Percentiles rank a stretch among this genome's conserved stretches.
Evolutionary conservation across 2,113 vertebrate genomes (phyloP).

Genomic region (Maccullochella peelii): DNA sequence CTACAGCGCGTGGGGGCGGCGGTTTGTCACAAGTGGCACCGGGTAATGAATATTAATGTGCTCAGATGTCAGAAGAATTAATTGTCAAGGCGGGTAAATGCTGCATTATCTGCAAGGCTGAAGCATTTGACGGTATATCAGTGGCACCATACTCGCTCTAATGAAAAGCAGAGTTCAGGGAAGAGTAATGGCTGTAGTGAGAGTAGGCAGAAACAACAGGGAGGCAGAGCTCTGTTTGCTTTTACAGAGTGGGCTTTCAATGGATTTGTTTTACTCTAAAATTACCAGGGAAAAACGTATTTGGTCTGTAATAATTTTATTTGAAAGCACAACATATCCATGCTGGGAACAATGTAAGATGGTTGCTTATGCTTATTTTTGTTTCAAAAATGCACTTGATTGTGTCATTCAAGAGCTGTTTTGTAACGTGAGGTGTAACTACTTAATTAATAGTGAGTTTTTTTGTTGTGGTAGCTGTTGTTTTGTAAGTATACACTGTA

Average conservation of each 20-base stretch:
- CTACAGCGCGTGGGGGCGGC: constrained; percentile 52
- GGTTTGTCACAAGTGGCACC: constrained; percentile 84
- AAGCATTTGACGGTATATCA: constrained; percentile 84
- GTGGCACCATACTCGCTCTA: constrained; percentile 78
- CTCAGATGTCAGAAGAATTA: constrained; percentile 86
- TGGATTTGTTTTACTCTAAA: constrained; percentile 33
- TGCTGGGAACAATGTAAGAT: background rate
- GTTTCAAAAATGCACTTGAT: constrained; percentile 20
- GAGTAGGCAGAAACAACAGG: constrained; percentile 66
- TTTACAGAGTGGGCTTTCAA: constrained; percentile 16
- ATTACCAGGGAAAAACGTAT: background rate
- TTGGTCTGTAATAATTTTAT: background rate
- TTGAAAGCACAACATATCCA: background rate
- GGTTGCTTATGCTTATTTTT: background rate
- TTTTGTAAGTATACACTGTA: background rate
- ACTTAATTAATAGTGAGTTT: background rate
- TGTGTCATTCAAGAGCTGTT: background rate
- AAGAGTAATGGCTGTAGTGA: constrained; percentile 72
- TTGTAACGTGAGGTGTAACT: background rate
- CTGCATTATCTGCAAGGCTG: constrained; percentile 82
- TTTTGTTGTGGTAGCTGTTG: background rate
- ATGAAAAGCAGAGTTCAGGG: constrained; percentile 81
- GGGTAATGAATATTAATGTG: constrained; percentile 92
- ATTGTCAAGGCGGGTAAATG: constrained; percentile 86
- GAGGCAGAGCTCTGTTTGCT: constrained; percentile 9